These are phyloP conservation scores for Metaphire vulgaris DNA, from an alignment of 1,140 invertebrate genomes.

Conservation along the genomic window DNA sequence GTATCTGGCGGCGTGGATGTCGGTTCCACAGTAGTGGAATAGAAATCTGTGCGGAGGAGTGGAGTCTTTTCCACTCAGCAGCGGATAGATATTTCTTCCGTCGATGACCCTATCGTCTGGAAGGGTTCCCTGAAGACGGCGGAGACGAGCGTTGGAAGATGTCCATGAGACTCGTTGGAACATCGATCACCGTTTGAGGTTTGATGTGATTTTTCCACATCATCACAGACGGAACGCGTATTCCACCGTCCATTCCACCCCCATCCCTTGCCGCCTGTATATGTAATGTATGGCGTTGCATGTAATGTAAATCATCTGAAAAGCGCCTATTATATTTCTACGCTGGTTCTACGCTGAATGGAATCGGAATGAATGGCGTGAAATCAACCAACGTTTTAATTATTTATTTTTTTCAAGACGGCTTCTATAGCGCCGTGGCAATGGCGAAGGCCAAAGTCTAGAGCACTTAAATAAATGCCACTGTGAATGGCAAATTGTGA, in stretches of 20 bases:
- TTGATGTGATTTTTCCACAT: constrained; percentile 43
- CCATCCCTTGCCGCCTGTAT: constrained; percentile 52
- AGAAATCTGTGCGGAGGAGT: constrained; percentile 41
- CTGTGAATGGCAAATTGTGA: no score
- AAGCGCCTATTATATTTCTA: no score
- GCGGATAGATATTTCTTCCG: constrained; percentile 39
- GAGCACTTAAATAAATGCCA: no score
- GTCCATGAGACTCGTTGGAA: constrained; percentile 51
- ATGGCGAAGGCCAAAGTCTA: no score
- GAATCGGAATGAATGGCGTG: no score
- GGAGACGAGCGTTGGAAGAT: constrained; percentile 47
- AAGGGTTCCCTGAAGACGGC: constrained; percentile 30
- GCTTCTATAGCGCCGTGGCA: no score
- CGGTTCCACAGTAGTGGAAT: constrained; percentile 45
- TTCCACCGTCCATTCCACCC: constrained; percentile 53
- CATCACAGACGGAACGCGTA: constrained; percentile 50
- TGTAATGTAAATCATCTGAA: not conserved
- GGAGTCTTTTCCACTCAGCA: constrained; percentile 34
- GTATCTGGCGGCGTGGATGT: constrained; percentile 39
- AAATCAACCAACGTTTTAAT: no score
- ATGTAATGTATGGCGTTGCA: not conserved
- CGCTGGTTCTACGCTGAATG: no score
- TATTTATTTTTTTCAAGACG: no score
- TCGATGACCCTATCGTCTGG: constrained; percentile 37
- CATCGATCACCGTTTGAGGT: constrained; percentile 35